Conservation (phyloP, 2,888 invertebrate genomes). For the Lottia gigantea region DNA sequence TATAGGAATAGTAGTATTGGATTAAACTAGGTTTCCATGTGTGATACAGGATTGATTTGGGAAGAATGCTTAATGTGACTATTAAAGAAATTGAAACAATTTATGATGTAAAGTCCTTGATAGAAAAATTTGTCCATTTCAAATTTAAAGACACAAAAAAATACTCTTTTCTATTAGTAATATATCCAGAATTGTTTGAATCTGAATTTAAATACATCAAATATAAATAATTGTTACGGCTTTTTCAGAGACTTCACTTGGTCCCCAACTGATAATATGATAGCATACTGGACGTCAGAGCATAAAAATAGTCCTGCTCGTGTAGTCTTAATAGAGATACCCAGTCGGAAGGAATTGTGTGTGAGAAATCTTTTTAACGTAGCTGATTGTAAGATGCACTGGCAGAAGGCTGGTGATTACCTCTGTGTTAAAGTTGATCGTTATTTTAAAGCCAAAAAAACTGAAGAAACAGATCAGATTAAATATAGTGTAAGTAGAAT, state of each 20-base stretch:
- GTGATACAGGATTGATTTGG: too few relatives aligned
- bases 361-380: slow-evolving; percentile 98
- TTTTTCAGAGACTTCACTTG: slow-evolving; percentile 87
- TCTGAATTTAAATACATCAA: too few relatives aligned
- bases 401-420: slow-evolving; percentile 98
- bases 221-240: not conserved
- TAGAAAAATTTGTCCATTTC: too few relatives aligned
- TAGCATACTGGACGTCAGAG: slow-evolving; percentile 99
- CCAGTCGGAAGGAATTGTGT: slow-evolving; percentile 75
- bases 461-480: slow-evolving; percentile 82
- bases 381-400: slow-evolving; percentile 97
- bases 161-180: too few relatives aligned
- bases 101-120: too few relatives aligned
- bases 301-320: slow-evolving; percentile 92
- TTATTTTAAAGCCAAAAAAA: slow-evolving; percentile 88
- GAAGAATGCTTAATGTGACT: too few relatives aligned
- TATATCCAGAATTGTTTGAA: too few relatives aligned
- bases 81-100: too few relatives aligned
- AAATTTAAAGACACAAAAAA: too few relatives aligned
- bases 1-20: too few relatives aligned
- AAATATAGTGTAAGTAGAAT: slow-evolving; percentile 82
- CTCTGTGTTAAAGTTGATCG: slow-evolving; percentile 94
- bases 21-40: too few relatives aligned
- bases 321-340: slow-evolving; percentile 91
- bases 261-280: slow-evolving; percentile 96